Conservation (phyloP, 2,113 vertebrate genomes). For the Gymnocephalus cernua region DNA sequence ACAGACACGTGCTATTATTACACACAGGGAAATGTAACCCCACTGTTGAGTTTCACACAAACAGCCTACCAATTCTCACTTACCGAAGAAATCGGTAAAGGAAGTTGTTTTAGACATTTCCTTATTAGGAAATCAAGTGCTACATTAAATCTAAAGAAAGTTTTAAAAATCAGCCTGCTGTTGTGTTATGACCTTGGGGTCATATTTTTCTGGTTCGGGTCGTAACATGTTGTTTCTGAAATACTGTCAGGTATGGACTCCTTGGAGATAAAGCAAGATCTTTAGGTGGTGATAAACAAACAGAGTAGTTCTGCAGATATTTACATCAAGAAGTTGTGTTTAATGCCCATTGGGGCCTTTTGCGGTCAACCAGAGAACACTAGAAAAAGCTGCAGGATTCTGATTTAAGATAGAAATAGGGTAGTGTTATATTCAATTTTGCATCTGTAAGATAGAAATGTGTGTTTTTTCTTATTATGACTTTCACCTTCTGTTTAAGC, state of each 20-base stretch:
- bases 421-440: not conserved
- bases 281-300: constrained; percentile 43
- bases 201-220: too few relatives aligned
- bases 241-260: constrained; percentile 24
- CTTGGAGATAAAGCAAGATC: constrained; percentile 1
- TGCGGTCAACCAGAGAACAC: not conserved
- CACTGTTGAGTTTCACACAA: constrained; percentile 31
- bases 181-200: too few relatives aligned
- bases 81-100: constrained; percentile 26
- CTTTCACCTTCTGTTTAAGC: constrained; percentile 93
- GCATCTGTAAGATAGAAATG: not conserved
- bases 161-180: constrained; percentile 25
- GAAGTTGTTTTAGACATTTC: constrained; percentile 43
- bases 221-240: constrained; percentile 60
- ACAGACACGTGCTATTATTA: constrained; percentile 56
- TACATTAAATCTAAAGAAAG: constrained; percentile 34
- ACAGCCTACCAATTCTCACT: constrained; percentile 34
- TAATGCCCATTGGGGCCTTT: not conserved
- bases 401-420: not conserved
- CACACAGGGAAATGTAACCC: constrained; percentile 39
- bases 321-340: constrained; percentile 17
- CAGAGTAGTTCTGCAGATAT: constrained; percentile 34
- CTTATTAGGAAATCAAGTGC: constrained; percentile 58
- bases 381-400: not conserved
- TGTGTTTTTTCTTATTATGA: not conserved